Conservation (phyloP, 2,888 invertebrate genomes). For the Aricia artaxerxes region DNA sequence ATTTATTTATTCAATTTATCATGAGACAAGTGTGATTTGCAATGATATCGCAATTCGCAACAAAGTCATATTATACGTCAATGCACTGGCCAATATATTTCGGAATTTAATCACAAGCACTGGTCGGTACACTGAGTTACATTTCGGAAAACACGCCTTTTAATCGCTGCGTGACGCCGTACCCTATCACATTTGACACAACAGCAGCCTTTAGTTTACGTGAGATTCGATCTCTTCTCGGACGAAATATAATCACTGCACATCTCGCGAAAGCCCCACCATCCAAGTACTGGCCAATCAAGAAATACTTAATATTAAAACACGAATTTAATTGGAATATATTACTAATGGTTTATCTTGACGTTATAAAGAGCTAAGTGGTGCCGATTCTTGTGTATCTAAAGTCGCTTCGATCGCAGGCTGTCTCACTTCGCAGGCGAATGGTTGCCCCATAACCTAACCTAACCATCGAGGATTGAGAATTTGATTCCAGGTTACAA, state of each 20-base stretch:
- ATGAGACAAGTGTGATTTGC: too few relatives aligned
- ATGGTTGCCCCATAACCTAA: too few relatives aligned
- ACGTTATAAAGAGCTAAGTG: slow-evolving; percentile 13
- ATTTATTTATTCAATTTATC: too few relatives aligned
- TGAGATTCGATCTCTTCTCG: slow-evolving; percentile 47
- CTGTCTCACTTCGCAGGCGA: too few relatives aligned
- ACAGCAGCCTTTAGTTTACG: slow-evolving; percentile 45
- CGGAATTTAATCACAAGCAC: too few relatives aligned
- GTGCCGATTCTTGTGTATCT: neutral
- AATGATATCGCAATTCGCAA: too few relatives aligned
- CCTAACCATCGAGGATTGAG: too few relatives aligned
- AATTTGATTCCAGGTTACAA: too few relatives aligned
- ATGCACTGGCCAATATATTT: too few relatives aligned
- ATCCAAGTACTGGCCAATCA: slow-evolving; percentile 62
- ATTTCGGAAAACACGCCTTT: neutral
- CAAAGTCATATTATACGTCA: too few relatives aligned
- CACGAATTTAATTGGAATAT: neutral
- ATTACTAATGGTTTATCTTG: slow-evolving; percentile 17
- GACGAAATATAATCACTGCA: slow-evolving; percentile 47
- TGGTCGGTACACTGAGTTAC: neutral
- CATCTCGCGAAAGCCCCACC: slow-evolving; percentile 45
- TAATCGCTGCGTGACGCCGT: slow-evolving; percentile 35
- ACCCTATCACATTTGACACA: slow-evolving; percentile 45
- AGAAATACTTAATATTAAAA: slow-evolving; percentile 32
- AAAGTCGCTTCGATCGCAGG: neutral